Conservation (phyloP, 1,140 invertebrate species). For the Nixonia krombeini region DNA sequence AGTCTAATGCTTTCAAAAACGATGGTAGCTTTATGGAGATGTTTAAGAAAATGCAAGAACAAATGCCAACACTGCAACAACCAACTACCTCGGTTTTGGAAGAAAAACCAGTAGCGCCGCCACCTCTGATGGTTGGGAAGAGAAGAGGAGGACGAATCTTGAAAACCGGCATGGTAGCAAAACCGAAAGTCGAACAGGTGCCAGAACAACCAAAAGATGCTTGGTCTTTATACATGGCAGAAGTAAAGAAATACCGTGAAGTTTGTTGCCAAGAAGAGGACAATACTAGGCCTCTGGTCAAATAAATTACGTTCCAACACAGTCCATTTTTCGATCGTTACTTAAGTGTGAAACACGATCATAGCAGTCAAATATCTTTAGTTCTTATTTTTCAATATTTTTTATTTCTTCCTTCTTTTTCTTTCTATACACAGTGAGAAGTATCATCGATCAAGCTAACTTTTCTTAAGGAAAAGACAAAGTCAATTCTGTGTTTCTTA, state of each 20-base stretch:
- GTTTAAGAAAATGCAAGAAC: conserved; percentile 90
- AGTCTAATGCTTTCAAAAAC: conserved; percentile 82
- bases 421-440: no score
- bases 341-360: no score
- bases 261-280: conserved; percentile 92
- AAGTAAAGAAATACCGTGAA: conserved; percentile 93
- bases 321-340: no score
- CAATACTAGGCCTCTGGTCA: conserved; percentile 91
- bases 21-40: conserved; percentile 91
- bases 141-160: conserved; percentile 87
- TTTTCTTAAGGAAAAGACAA: no score
- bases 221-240: conserved; percentile 92
- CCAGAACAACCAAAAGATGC: conserved; percentile 85
- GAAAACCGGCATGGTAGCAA: conserved; percentile 91
- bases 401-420: conserved; percentile 9
- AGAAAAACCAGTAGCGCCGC: conserved; percentile 70
- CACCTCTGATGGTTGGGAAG: conserved; percentile 83
- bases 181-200: conserved; percentile 79
- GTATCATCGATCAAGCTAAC: no score
- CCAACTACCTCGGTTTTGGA: conserved; percentile 61
- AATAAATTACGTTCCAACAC: no score
- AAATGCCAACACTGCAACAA: conserved; percentile 62
- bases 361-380: background rate
- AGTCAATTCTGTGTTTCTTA: conserved; percentile 45
- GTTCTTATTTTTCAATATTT: conserved; percentile 18